phyloP scores from a whole-genome alignment of 2,113 vertebrate species.

The Malaclemys terrapin region DNA sequence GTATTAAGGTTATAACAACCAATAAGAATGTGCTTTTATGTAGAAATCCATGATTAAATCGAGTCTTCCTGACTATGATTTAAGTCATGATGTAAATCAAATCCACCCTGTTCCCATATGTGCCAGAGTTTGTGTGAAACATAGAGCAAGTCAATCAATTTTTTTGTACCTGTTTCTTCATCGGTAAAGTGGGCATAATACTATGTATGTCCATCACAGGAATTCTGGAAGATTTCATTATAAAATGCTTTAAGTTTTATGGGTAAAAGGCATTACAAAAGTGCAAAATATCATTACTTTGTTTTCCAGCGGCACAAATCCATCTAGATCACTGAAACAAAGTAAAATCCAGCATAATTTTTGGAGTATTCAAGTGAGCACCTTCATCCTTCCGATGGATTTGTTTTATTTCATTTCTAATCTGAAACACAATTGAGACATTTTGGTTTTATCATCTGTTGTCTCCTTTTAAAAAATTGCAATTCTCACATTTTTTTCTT shows the following conservation, averaged over 20 bases:
- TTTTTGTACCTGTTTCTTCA: not conserved
- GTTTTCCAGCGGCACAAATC: not conserved
- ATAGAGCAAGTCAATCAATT: not conserved
- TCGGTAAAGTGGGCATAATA: not conserved
- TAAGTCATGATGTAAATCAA: too few species aligned
- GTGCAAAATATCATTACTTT: not conserved
- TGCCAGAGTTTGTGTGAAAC: not conserved
- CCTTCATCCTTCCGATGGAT: not conserved
- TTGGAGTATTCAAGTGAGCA: not conserved
- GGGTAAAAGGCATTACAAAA: not conserved
- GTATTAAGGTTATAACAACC: too few species aligned
- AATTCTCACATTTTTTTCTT: not conserved
- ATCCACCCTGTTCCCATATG: not conserved
- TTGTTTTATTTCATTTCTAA: not conserved
- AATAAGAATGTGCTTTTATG: too few species aligned
- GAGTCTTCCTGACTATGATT: too few species aligned
- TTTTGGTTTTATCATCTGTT: not conserved
- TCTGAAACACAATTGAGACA: not conserved
- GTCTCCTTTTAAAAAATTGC: not conserved
- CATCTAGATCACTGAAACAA: not conserved
- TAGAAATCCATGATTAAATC: too few species aligned
- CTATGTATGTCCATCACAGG: not conserved
- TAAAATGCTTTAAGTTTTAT: not conserved
- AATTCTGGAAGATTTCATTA: not conserved
- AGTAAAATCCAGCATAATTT: not conserved